A percentile compares a stretch with the other conserved stretches of the same genome.
Evolutionary conservation across 2,888 invertebrate genomes (phyloP).

Genomic region (Anodontia alba): DNA sequence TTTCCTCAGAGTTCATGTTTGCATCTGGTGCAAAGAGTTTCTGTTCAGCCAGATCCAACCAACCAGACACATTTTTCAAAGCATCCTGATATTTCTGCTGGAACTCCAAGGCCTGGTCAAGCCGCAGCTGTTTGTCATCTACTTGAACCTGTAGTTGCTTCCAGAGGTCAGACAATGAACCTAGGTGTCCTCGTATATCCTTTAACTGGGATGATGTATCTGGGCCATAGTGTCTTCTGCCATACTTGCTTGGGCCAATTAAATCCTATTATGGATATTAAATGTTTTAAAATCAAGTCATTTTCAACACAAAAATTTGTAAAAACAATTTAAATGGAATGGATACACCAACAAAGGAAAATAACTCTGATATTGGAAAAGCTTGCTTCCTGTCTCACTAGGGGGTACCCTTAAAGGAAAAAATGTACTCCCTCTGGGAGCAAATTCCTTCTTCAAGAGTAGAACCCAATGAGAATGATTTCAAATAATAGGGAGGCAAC

Average conservation of each 20-base stretch:
- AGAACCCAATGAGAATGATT: too few species aligned
- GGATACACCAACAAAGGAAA: too few species aligned
- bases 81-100: constrained; percentile 81
- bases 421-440: too few species aligned
- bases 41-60: constrained; percentile 81
- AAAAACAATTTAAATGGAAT: too few species aligned
- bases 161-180: constrained; percentile 74
- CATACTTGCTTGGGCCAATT: constrained; percentile 55
- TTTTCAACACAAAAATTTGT: too few species aligned
- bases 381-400: too few species aligned
- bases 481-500: too few species aligned
- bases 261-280: constrained; percentile 39
- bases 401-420: too few species aligned
- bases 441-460: too few species aligned
- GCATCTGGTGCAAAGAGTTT: constrained; percentile 71
- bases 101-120: constrained; percentile 75
- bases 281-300: too few species aligned
- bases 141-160: constrained; percentile 73
- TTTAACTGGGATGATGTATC: constrained; percentile 61
- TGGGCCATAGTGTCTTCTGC: constrained; percentile 40
- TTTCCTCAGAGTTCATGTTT: constrained; percentile 71
- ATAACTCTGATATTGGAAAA: too few species aligned
- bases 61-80: constrained; percentile 76
- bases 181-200: constrained; percentile 69
- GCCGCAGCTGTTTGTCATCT: constrained; percentile 71